Evolutionary conservation across 1,140 invertebrate species (phyloP).

Genomic region (Temnothorax nylanderi): DNA sequence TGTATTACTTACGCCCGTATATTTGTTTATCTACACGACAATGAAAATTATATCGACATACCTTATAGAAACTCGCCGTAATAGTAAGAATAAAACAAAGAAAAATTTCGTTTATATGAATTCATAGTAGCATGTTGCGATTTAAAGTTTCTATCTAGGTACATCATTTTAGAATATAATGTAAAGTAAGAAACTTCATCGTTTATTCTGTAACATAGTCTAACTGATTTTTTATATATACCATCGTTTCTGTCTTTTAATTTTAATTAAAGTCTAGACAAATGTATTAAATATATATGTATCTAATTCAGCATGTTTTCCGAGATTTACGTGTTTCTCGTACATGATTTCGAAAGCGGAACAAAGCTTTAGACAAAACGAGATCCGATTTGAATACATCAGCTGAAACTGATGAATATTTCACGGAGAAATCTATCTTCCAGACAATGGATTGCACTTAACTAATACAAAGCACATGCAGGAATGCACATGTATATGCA

Average conservation of each 20-base stretch:
- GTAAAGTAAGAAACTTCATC: not conserved
- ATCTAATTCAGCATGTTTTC: not conserved
- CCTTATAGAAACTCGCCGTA: not conserved
- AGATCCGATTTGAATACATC: conserved; percentile 50
- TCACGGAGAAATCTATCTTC: conserved; percentile 56
- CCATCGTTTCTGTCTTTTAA: not conserved
- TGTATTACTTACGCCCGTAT: not conserved
- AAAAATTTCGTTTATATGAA: not conserved
- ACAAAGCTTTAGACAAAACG: conserved; percentile 32
- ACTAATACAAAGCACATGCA: not conserved
- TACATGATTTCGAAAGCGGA: conserved; percentile 15
- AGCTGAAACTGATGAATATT: conserved; percentile 9
- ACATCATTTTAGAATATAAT: not conserved
- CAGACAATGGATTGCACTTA: conserved; percentile 2
- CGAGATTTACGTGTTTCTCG: conserved; percentile 17
- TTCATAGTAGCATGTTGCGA: not conserved
- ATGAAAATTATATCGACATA: not conserved
- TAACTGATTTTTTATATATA: conserved; percentile 18
- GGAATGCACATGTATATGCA: no score
- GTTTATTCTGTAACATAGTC: not conserved
- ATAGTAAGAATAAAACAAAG: not conserved
- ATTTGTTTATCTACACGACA: not conserved
- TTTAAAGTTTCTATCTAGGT: not conserved
- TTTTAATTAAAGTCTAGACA: not conserved
- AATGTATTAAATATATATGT: not conserved